A percentile compares a stretch with the other conserved stretches of the same genome.
phyloP scores from a whole-genome alignment of 2,797 vertebrate species.

The Neosilurus mollespiculum region DNA sequence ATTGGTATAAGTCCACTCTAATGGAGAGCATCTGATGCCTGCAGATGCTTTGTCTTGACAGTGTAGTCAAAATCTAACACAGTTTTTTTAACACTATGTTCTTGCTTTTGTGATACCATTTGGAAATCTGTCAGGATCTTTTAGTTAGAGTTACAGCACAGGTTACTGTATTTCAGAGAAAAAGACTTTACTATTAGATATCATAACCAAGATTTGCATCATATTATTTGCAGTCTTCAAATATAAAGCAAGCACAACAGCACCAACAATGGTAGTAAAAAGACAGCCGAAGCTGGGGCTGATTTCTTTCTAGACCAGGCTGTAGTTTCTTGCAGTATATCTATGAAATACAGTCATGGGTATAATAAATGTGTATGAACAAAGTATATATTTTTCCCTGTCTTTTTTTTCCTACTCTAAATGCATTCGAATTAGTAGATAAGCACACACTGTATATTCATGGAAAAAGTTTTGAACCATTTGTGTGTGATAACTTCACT shows the following conservation, averaged over 20 bases:
- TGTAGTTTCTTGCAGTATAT: background rate
- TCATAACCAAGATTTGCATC: background rate
- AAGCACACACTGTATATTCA: too few species aligned
- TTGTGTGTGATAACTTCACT: too few species aligned
- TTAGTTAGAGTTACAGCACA: background rate
- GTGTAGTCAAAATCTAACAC: conserved; percentile 11
- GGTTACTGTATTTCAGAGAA: background rate
- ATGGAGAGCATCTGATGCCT: conserved; percentile 58
- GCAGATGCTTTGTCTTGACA: conserved; percentile 33
- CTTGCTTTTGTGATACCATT: background rate
- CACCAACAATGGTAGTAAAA: background rate
- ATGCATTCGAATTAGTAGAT: background rate
- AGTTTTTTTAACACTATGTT: background rate
- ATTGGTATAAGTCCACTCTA: conserved; percentile 60
- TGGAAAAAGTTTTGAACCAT: too few species aligned
- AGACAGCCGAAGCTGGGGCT: background rate
- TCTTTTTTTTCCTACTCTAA: background rate
- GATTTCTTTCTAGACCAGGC: background rate
- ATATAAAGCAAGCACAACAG: background rate
- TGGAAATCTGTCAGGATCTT: conserved; percentile 2
- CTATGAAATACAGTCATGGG: background rate
- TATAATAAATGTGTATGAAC: background rate
- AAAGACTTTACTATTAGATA: background rate
- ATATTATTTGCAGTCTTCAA: background rate
- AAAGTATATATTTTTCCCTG: background rate